phyloP scores from a whole-genome alignment of 2,113 vertebrate species.

The Xyrauchen texanus region DNA sequence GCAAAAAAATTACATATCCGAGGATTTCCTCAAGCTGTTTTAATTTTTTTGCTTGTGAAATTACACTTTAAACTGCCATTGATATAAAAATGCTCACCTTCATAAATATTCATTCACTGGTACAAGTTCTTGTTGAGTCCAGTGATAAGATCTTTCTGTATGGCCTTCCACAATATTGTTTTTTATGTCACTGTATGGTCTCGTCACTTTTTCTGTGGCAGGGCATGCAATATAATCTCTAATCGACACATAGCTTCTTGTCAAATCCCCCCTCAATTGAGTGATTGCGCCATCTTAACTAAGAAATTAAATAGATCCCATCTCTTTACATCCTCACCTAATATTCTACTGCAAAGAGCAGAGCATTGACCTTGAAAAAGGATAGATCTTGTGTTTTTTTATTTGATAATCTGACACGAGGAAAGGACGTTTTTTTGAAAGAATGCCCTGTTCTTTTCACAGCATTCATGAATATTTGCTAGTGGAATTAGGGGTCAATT shows the following conservation, averaged over 20 bases:
- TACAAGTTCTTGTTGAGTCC: conserved; percentile 13
- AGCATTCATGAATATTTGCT: background rate
- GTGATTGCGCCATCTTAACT: conserved; percentile 41
- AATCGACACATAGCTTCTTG: conserved; percentile 45
- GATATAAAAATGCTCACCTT: conserved; percentile 22
- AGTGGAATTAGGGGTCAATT: background rate
- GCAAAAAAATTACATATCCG: background rate
- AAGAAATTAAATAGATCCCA: conserved; percentile 45
- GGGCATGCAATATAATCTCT: conserved; percentile 34
- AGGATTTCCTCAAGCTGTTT: background rate
- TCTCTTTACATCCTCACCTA: conserved; percentile 28
- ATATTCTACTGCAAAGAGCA: conserved; percentile 24
- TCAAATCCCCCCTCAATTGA: conserved; percentile 39
- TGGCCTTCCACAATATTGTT: background rate
- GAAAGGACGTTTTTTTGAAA: background rate
- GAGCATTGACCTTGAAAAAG: conserved; percentile 43
- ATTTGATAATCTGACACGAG: background rate
- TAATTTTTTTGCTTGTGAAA: background rate
- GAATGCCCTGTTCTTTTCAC: too few relatives aligned
- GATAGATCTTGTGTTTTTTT: background rate
- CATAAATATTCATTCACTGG: background rate
- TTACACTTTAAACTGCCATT: conserved; percentile 12
- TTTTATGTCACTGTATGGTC: conserved; percentile 8
- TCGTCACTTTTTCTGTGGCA: background rate
- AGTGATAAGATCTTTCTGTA: conserved; percentile 7